Conservation (phyloP, 2,797 vertebrate genomes). For the Gymnoscopelus microlampas region DNA sequence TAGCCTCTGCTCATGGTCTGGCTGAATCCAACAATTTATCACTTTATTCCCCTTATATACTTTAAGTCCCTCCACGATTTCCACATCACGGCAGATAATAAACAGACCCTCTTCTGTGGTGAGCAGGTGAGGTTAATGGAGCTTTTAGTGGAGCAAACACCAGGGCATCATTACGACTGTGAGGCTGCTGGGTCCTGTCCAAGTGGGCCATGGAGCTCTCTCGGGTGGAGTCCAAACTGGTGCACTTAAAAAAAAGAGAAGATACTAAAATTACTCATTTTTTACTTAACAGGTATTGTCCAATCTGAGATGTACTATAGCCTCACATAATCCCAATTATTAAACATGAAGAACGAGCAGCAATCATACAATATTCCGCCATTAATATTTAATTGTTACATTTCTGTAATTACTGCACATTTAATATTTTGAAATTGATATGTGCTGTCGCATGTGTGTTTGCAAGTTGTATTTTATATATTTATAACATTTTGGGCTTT, state of each 20-base stretch:
- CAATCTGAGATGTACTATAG: not conserved
- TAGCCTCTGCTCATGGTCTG: not conserved
- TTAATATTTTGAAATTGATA: too few species aligned
- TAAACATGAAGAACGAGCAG: constrained; percentile 3
- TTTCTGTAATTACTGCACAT: not conserved
- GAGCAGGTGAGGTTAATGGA: not conserved
- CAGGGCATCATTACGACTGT: constrained; percentile 15
- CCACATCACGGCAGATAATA: not conserved
- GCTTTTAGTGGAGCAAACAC: constrained; percentile 15
- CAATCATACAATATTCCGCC: not conserved
- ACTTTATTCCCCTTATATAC: constrained; percentile 1
- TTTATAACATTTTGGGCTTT: too few species aligned
- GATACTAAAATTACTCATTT: constrained; percentile 3
- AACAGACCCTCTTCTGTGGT: not conserved
- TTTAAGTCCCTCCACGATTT: not conserved
- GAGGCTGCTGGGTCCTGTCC: not conserved
- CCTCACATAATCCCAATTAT: not conserved
- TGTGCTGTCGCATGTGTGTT: too few species aligned
- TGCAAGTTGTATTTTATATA: too few species aligned
- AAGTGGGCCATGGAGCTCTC: not conserved
- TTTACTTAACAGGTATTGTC: constrained; percentile 1
- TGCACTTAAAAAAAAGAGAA: constrained; percentile 32
- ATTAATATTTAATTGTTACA: not conserved
- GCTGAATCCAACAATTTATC: not conserved
- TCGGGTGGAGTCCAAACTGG: constrained; percentile 10